Conservation (phyloP, 64 coral and sea anemone genomes). For the Stichodactyla helianthus region DNA sequence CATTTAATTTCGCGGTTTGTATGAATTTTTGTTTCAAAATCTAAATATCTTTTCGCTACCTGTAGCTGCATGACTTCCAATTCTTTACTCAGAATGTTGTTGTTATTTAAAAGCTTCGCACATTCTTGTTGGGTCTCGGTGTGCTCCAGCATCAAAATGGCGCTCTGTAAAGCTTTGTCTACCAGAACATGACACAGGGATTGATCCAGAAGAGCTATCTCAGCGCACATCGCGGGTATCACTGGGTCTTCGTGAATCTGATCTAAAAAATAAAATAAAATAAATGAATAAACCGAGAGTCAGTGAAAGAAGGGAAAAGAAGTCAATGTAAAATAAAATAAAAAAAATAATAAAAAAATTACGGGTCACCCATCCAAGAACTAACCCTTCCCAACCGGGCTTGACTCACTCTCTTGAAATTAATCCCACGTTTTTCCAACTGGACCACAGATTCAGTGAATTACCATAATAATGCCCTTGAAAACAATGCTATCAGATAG, state of each 20-base stretch:
- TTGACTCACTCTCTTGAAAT: no score
- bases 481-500: no score
- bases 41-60: not conserved
- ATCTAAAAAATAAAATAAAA: constrained; percentile 4
- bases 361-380: no score
- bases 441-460: no score
- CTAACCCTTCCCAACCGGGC: no score
- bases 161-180: constrained; percentile 76
- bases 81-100: constrained; percentile 43
- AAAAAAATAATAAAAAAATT: no score
- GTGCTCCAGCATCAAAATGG: constrained; percentile 77
- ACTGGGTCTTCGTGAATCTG: not conserved
- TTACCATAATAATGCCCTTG: no score
- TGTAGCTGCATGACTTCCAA: constrained; percentile 42
- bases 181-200: constrained; percentile 72
- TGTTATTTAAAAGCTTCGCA: constrained; percentile 38
- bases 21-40: not conserved
- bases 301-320: no score
- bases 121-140: constrained; percentile 18
- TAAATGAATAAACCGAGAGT: not conserved
- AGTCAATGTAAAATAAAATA: no score
- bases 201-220: constrained; percentile 49
- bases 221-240: not conserved
- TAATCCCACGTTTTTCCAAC: no score
- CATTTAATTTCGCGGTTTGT: no score